Base-by-base conservation (phyloP, 2,797 vertebrate genomes). In the Xiphorhynchus erythropygius region DNA sequence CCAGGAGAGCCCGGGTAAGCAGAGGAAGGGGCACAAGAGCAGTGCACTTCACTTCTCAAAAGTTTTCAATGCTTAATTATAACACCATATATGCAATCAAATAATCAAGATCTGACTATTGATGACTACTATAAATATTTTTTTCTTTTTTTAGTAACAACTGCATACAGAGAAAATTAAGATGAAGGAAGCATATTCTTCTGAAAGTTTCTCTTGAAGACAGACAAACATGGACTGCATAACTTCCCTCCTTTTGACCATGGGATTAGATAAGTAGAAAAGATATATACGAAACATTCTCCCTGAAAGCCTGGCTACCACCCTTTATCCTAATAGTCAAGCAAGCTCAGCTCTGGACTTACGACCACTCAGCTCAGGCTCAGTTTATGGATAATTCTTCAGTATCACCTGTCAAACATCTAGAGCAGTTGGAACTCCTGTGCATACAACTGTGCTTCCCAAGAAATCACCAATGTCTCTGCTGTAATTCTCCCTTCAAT, bases 11-110 rank as follows among this genome's bases (percentile, higher is more conserved):
- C 27, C 1, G 2, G 10, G 44, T 12, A 62, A 41, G 21, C 57
- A 74, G 28, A 50, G 18, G 3, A 13, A 68, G 9, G 4, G 8
- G n/a, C 7, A 14, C 0, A 0, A 57, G 56, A 74, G 3, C 24
- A 27, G 18, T 49, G 23, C 28, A 39, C 39, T 44, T 89, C 19
- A 39, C 53, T 62, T 56, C n/a, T 37, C 3, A 0, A 5, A 76
- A 7, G 4, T 44, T 87, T 84, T 57, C 53, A 44, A 15, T 23
- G 7, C 28, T 85, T 78, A 52, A 71, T 64, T 89, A 25, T 39
- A 81, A 47, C 28, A 57, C 32, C 27, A 42, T 24, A 32, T 37
- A 46, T 70, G 37, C 75, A 93, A n/a, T 30, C 4, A 55, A 89
- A 87, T 69, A 47, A 53, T 25, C 49, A 50, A 57, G 37, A 59